A percentile compares a stretch with the other conserved stretches of the same genome.
Conservation (phyloP, 2,888 invertebrate species). For the Anoncus sp. region DNA sequence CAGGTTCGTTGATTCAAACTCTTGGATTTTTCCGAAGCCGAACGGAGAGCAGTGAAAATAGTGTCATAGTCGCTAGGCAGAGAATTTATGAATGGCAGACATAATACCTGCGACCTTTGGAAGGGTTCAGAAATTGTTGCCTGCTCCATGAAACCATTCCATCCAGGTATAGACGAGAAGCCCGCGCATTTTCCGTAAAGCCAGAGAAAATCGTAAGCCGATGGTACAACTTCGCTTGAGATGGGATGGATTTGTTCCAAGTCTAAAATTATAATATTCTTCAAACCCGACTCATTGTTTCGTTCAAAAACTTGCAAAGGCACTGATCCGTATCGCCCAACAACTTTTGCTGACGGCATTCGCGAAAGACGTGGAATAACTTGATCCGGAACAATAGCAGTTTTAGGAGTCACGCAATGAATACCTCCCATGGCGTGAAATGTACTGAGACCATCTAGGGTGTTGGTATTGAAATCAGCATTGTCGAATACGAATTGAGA, state of each 20-base stretch:
- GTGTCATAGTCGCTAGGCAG: slow-evolving; percentile 50
- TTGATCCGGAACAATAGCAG: not conserved
- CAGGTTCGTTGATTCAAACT: not conserved
- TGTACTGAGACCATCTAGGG: slow-evolving; percentile 32
- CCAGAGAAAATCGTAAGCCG: not conserved
- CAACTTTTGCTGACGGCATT: slow-evolving; percentile 18
- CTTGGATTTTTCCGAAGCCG: slow-evolving; percentile 49
- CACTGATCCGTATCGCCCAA: slow-evolving; percentile 7
- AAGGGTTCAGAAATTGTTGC: not conserved
- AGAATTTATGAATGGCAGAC: slow-evolving; percentile 21
- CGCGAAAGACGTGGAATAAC: not conserved
- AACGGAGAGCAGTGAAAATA: slow-evolving; percentile 46
- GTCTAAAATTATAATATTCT: not conserved
- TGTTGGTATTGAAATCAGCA: slow-evolving; percentile 12
- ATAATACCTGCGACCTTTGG: not conserved
- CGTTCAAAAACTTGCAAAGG: not conserved
- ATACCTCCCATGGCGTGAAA: slow-evolving; percentile 42
- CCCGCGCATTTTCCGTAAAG: not conserved
- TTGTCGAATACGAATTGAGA: slow-evolving; percentile 34
- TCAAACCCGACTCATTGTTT: not conserved
- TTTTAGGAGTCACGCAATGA: slow-evolving; percentile 25
- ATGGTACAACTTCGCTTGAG: not conserved
- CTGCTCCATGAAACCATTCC: not conserved
- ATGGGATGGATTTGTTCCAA: not conserved
- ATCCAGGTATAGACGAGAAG: not conserved